Evolutionary conservation across 2,888 invertebrate species (phyloP).

Genomic region (Tortricodes alternella): DNA sequence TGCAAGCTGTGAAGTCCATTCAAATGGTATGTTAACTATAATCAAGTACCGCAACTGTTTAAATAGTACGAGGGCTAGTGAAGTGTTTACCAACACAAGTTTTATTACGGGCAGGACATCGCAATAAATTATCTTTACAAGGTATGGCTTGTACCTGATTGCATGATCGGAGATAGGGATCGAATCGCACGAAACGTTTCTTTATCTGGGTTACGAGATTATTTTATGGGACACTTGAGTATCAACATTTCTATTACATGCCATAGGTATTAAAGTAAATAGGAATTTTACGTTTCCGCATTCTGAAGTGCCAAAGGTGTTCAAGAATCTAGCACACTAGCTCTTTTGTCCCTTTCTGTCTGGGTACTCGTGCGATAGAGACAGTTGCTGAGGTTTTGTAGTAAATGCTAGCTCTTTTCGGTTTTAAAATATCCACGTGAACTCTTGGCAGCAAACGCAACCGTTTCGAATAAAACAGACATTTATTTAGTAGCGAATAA

Average conservation of each 20-base stretch:
- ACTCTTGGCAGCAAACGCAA: too few relatives aligned
- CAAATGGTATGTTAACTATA: not conserved
- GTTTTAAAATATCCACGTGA: too few relatives aligned
- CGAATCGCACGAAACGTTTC: constrained; percentile 47
- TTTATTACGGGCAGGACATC: constrained; percentile 31
- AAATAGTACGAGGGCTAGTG: not conserved
- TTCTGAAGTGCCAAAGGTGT: constrained; percentile 3
- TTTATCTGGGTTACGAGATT: constrained; percentile 35
- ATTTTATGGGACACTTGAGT: constrained; percentile 18
- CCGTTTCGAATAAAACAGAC: too few relatives aligned
- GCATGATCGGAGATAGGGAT: constrained; percentile 55
- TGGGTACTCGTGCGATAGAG: too few relatives aligned
- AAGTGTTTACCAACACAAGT: constrained; percentile 7
- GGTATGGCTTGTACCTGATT: constrained; percentile 69
- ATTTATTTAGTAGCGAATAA: too few relatives aligned
- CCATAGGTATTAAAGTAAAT: constrained; percentile 11
- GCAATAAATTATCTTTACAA: constrained; percentile 66
- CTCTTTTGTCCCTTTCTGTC: too few relatives aligned
- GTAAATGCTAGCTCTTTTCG: too few relatives aligned
- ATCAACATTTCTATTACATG: constrained; percentile 7
- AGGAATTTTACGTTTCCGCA: constrained; percentile 12
- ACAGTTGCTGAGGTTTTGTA: too few relatives aligned
- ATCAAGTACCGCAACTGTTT: not conserved
- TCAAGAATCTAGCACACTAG: too few relatives aligned
- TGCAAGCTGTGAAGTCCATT: constrained; percentile 4